These are phyloP conservation scores for Tinamus major DNA, from an alignment of 2,797 vertebrate genomes.

Conservation along the genomic window DNA sequence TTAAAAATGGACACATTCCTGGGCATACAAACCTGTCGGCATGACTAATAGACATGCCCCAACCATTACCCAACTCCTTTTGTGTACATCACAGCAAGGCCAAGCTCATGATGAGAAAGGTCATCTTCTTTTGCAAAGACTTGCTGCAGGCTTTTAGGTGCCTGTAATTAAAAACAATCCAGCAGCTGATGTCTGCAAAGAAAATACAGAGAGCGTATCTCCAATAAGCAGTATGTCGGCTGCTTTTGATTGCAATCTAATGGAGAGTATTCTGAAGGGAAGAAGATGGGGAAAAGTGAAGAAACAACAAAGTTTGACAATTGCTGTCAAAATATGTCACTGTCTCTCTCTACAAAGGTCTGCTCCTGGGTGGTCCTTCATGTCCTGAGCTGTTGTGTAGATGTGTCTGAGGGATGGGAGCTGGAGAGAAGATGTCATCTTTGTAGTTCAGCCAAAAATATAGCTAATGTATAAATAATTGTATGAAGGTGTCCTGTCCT, in stretches of 20 bases:
- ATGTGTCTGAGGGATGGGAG: not conserved
- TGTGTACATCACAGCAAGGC: not conserved
- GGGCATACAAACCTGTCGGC: not conserved
- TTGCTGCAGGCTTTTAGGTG: not conserved
- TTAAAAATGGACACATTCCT: not conserved
- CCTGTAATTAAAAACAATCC: not conserved
- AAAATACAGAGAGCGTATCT: not conserved
- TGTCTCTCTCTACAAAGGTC: not conserved
- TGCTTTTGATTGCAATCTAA: not conserved
- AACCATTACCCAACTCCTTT: not conserved
- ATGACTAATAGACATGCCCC: not conserved
- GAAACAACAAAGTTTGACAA: not conserved
- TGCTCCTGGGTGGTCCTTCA: not conserved
- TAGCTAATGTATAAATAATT: not conserved
- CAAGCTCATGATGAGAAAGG: not conserved
- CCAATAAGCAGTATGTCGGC: not conserved
- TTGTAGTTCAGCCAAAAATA: constrained; percentile 50
- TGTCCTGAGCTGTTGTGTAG: not conserved
- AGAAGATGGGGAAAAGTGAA: not conserved
- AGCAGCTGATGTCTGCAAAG: not conserved
- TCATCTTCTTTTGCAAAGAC: not conserved
- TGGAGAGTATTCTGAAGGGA: not conserved
- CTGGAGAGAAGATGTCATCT: not conserved
- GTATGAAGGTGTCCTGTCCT: not conserved
- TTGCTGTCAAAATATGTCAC: not conserved